These are phyloP conservation scores for Ceratoteleas bidentatus DNA, from an alignment of 1,140 invertebrate species.

Conservation along the genomic window DNA sequence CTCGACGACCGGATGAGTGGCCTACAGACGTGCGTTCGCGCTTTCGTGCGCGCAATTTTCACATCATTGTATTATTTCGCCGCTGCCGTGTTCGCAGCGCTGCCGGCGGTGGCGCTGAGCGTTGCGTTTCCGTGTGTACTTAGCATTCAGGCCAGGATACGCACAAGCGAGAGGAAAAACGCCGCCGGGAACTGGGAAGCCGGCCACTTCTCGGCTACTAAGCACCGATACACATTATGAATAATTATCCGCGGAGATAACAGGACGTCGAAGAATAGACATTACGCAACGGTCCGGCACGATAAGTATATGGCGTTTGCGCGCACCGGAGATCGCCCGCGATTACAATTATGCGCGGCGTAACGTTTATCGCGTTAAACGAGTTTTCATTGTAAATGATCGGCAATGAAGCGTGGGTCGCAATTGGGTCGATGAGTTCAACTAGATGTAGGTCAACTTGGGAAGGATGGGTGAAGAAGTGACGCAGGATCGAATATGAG, in stretches of 20 bases:
- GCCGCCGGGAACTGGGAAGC: conserved; percentile 61
- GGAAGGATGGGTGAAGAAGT: too few species aligned
- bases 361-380: conserved; percentile 30
- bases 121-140: conserved; percentile 67
- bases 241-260: conserved; percentile 48
- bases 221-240: conserved; percentile 45
- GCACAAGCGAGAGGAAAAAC: conserved; percentile 57
- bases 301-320: conserved; percentile 22
- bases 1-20: too few species aligned
- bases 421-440: conserved; percentile 22
- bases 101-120: conserved; percentile 32
- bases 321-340: conserved; percentile 15
- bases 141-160: conserved; percentile 68
- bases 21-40: too few species aligned
- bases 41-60: too few species aligned
- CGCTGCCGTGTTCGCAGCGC: conserved; percentile 35
- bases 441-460: neutral
- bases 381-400: conserved; percentile 25
- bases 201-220: conserved; percentile 62
- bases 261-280: conserved; percentile 35
- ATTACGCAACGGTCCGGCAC: conserved; percentile 36
- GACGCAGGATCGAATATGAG: too few species aligned
- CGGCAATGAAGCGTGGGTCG: conserved; percentile 17
- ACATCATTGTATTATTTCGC: conserved; percentile 39
- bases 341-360: conserved; percentile 31